Evolutionary conservation across 2,113 vertebrate genomes (phyloP).

Genomic region (Carollia perspicillata): DNA sequence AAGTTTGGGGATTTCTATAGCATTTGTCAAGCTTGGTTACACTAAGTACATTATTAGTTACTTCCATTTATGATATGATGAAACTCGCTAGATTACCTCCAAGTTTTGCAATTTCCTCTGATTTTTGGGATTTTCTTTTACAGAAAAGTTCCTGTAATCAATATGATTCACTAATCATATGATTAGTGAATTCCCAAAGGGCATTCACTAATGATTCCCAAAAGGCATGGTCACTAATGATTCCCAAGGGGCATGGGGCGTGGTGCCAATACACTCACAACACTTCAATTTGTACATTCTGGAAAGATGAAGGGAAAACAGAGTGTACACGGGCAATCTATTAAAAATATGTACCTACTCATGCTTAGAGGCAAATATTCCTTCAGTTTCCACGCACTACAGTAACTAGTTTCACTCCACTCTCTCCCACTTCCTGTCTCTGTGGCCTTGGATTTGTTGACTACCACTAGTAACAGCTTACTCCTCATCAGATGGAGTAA

Average conservation of each 20-base stretch:
- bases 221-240: background rate
- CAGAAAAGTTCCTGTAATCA: background rate
- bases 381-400: background rate
- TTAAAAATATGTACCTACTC: background rate
- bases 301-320: background rate
- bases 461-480: background rate
- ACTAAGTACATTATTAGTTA: background rate
- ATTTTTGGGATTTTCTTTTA: background rate
- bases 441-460: background rate
- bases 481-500: background rate
- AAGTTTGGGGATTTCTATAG: background rate
- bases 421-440: slow-evolving; percentile 16
- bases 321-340: background rate
- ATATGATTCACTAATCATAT: no score
- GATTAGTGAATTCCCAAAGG: background rate
- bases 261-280: background rate
- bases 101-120: background rate
- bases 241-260: background rate
- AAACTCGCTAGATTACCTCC: background rate
- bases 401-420: background rate
- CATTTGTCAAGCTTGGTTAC: background rate
- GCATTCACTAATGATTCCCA: background rate
- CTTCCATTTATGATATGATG: background rate
- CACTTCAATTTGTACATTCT: background rate
- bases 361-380: background rate